phyloP scores from a whole-genome alignment of 2,113 vertebrate species.

The Halichoerus grypus region DNA sequence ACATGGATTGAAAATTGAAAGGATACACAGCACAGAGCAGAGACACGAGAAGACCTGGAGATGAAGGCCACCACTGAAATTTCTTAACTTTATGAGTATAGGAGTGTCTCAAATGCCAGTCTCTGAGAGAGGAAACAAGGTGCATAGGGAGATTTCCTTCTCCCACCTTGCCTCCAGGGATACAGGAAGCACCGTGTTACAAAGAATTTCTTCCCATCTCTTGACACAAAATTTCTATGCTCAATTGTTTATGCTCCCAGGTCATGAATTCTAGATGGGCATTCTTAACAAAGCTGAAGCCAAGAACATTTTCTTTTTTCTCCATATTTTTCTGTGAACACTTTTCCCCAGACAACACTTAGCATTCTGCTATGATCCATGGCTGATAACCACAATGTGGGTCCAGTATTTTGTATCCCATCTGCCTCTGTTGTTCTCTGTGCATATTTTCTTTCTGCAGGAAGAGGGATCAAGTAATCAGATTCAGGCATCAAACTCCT shows the following conservation, averaged over 20 bases:
- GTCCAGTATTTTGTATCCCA: background rate
- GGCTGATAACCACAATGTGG: background rate
- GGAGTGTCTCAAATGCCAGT: background rate
- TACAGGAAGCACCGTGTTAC: background rate
- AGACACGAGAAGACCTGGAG: background rate
- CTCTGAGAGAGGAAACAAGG: background rate
- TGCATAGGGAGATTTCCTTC: background rate
- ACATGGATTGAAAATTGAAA: background rate
- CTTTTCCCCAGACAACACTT: background rate
- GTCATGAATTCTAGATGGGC: background rate
- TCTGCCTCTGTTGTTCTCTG: background rate
- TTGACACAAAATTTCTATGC: background rate
- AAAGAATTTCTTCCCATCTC: background rate
- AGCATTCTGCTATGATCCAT: background rate
- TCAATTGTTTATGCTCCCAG: background rate
- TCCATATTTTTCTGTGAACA: background rate
- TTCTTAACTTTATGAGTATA: background rate
- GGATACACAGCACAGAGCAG: background rate
- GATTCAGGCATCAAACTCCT: background rate
- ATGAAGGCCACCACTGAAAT: background rate
- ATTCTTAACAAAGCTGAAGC: background rate
- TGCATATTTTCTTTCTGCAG: background rate
- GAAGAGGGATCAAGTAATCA: background rate
- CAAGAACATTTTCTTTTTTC: background rate
- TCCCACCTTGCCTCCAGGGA: background rate